Percentiles rank a stretch among this genome's conserved stretches.
These are phyloP conservation scores for Sciaenops ocellatus DNA, from an alignment of 2,797 vertebrate species.

Conservation along the genomic window DNA sequence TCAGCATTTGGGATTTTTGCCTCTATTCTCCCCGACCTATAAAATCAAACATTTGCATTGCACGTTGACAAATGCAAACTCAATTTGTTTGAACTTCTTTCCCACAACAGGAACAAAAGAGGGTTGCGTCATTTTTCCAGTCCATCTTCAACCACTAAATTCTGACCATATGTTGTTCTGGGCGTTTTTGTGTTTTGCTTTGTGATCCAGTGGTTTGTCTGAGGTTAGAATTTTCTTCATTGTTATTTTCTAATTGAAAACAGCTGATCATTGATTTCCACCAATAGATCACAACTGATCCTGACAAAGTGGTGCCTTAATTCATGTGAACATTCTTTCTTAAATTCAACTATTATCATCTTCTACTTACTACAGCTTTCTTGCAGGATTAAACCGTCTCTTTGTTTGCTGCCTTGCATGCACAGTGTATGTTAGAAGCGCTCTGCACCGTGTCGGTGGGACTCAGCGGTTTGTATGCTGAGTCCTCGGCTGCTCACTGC, in stretches of 20 bases:
- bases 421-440: neutral
- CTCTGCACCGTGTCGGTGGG: neutral
- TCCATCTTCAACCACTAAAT: neutral
- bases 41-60: neutral
- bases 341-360: neutral
- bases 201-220: neutral
- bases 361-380: neutral
- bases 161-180: constrained; percentile 9
- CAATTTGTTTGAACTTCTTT: constrained; percentile 2
- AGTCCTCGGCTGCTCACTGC: constrained; percentile 41
- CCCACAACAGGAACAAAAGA: neutral
- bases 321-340: neutral
- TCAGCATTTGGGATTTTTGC: neutral
- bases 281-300: neutral
- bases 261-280: constrained; percentile 4
- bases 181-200: neutral
- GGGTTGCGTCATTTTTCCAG: neutral
- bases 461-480: constrained; percentile 10
- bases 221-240: neutral
- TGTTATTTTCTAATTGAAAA: neutral
- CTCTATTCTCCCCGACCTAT: neutral
- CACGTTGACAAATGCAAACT: neutral
- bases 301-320: neutral
- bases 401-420: neutral
- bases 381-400: neutral